Evolutionary conservation across 2,888 invertebrate species (phyloP), one percentile per base, ranked within the genome.

Genomic region (Mamestra brassicae): DNA sequence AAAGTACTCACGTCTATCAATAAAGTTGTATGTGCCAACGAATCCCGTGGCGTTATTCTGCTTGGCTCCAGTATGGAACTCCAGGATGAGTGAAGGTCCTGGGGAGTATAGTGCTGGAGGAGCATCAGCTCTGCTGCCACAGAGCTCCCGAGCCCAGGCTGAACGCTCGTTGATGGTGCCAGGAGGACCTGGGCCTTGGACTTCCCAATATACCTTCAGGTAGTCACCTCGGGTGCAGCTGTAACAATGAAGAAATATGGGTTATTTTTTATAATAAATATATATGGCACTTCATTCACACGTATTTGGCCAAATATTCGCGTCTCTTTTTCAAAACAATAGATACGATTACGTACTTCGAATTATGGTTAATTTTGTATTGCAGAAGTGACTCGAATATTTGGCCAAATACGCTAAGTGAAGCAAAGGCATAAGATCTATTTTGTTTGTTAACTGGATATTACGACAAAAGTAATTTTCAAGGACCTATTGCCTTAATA

Each of bases 161-260:
- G 98, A 98, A 78, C 98, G 97, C 93, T 98, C 98, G 93, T 98
- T 98, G 89, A 98, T 97, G 45, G 97, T 97, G 0, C 97, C 97
- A 77, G 97, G 97, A 70, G 98, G 98, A 82, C 98, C 97, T 0
- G 97, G 97, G 0, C 97, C 97, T 88, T 98, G 98, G 80, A 98
- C 97, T 92, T 98, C 98, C 92, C 98, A 97, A 94, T 98, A 98
- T 73, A 98, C 97, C 94, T 98, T 98, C 85, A 98, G 94, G 94
- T 97, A 98, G 94, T 98, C 98, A 0, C 98, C 98, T 66, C 97
- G 97, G 76, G 97, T 96, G 92, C 98, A 98, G 86, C 98, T 98
- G 97, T 13, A 97, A 97, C 91, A 95, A 93, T 65, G 60, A 63
- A 62, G 26, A 26, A 26, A 26, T 26, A 26, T 26, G 26, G 26